Evolutionary conservation across 2,113 vertebrate species (phyloP).

Genomic region (Erythrocercus mccallii): DNA sequence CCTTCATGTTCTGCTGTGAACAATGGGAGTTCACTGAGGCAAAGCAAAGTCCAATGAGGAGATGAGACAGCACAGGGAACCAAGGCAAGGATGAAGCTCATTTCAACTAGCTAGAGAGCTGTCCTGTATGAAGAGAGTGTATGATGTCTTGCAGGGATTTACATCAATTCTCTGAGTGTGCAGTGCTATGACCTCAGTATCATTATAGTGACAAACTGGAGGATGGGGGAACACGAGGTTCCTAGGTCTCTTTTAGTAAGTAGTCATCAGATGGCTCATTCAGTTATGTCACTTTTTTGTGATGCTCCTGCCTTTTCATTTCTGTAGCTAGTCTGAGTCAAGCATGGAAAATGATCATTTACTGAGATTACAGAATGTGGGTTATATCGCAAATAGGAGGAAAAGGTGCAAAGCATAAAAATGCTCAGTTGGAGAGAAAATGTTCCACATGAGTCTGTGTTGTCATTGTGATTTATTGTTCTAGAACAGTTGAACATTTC

Average conservation of each 20-base stretch:
- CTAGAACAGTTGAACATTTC: background rate
- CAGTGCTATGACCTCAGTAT: background rate
- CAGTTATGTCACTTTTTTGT: background rate
- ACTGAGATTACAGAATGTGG: background rate
- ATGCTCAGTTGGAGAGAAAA: background rate
- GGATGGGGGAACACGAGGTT: background rate
- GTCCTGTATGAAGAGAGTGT: background rate
- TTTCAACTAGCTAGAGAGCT: background rate
- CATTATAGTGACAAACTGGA: background rate
- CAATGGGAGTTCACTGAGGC: conserved; percentile 53
- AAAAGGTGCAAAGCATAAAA: background rate
- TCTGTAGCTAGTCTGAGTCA: conserved; percentile 18
- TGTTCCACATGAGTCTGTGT: background rate
- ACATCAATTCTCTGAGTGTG: background rate
- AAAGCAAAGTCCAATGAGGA: conserved; percentile 31
- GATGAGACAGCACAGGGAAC: background rate
- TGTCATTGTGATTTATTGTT: background rate
- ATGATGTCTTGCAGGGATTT: conserved; percentile 3
- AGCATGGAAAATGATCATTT: conserved; percentile 8
- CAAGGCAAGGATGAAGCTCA: conserved; percentile 19
- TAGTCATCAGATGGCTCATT: conserved; percentile 32
- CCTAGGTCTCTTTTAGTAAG: background rate
- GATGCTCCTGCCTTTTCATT: conserved; percentile 11
- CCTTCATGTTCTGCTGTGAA: conserved; percentile 58
- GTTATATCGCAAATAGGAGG: background rate